Conservation (phyloP, 2,797 vertebrate species). For the Girardinus metallicus region DNA sequence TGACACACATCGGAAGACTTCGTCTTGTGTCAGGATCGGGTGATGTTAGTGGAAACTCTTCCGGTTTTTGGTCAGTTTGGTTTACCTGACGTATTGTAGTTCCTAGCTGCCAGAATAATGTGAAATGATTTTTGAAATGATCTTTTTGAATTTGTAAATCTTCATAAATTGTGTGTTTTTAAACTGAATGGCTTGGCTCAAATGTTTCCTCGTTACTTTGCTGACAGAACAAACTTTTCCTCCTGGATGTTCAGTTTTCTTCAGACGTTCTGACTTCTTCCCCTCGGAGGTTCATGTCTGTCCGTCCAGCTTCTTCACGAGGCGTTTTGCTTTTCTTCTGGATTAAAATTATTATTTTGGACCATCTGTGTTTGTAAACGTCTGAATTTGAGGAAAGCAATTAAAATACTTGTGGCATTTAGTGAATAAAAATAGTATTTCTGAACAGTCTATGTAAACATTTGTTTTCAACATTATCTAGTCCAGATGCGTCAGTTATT, state of each 20-base stretch:
- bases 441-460: no score
- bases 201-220: no score
- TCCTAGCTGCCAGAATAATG: neutral
- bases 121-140: neutral
- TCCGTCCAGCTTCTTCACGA: neutral
- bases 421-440: no score
- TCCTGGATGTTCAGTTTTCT: no score
- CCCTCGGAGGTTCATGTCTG: neutral
- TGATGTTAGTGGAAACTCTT: neutral
- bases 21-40: neutral
- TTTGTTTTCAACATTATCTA: no score
- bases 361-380: no score
- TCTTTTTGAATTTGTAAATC: no score
- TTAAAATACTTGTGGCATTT: no score
- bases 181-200: neutral
- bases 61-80: neutral
- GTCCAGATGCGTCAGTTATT: no score
- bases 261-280: neutral
- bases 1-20: no score
- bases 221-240: no score
- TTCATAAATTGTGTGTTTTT: neutral
- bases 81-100: neutral
- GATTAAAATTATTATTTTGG: neutral
- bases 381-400: no score
- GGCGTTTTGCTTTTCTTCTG: neutral